phyloP scores from a whole-genome alignment of 2,113 vertebrate genomes.

The Aegithalos caudatus region DNA sequence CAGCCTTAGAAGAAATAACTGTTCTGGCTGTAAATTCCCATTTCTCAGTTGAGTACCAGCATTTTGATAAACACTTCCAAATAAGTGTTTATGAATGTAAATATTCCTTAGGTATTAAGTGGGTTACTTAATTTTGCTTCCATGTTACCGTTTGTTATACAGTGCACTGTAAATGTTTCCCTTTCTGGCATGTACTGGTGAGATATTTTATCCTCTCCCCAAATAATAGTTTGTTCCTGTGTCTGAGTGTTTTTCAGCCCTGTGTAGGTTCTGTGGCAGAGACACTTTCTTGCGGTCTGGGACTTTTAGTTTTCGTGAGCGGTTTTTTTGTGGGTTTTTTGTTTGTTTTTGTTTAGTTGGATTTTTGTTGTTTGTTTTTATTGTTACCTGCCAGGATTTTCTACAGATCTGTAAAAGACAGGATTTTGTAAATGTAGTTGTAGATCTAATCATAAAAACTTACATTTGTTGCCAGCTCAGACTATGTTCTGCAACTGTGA shows the following conservation, averaged over 20 bases:
- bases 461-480: accelerated
- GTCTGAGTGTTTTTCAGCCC: not conserved
- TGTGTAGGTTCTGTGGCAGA: not conserved
- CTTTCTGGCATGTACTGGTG: not conserved
- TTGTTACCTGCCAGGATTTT: not conserved
- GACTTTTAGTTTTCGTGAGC: not conserved
- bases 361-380: too few relatives aligned
- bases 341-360: not conserved
- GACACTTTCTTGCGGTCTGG: not conserved
- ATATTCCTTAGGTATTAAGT: too few relatives aligned
- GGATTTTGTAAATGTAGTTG: not conserved
- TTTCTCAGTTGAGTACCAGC: not conserved
- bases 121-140: not conserved
- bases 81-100: too few relatives aligned
- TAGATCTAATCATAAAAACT: not conserved
- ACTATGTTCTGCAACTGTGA: accelerated
- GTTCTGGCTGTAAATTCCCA: not conserved
- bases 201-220: not conserved
- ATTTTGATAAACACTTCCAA: not conserved
- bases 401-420: not conserved
- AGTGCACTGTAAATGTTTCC: not conserved
- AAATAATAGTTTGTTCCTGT: not conserved
- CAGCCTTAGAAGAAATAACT: not conserved
- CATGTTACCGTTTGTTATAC: not conserved
- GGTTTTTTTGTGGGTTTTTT: not conserved